These are phyloP conservation scores for Podotricha telesiphe DNA, from an alignment of 2,888 invertebrate species.

Conservation along the genomic window DNA sequence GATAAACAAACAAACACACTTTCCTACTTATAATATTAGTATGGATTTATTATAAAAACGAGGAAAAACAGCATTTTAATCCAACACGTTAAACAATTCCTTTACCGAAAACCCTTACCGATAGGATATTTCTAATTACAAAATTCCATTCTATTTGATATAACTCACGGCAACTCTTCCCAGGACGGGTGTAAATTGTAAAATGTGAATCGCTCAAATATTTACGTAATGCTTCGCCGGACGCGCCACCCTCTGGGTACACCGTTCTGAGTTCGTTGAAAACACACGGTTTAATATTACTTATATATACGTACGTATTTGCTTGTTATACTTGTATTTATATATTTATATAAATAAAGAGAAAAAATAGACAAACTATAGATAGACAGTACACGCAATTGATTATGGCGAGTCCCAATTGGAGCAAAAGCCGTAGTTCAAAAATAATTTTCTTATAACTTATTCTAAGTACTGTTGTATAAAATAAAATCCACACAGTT, in stretches of 20 bases:
- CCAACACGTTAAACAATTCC: not conserved
- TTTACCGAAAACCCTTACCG: not conserved
- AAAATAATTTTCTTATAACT: too few species aligned
- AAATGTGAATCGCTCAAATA: conserved; percentile 72
- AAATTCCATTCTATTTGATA: conserved; percentile 61
- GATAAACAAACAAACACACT: too few species aligned
- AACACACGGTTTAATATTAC: conserved; percentile 47
- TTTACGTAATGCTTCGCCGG: conserved; percentile 64
- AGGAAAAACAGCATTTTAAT: not conserved
- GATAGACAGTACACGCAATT: too few species aligned
- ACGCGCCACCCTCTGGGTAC: conserved; percentile 51
- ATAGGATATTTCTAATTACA: conserved; percentile 60
- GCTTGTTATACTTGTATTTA: too few species aligned
- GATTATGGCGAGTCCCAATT: too few species aligned
- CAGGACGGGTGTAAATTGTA: conserved; percentile 68
- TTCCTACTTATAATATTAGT: too few species aligned
- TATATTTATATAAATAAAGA: too few species aligned
- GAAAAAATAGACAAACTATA: too few species aligned
- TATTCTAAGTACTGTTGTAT: too few species aligned
- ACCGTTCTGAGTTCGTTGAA: conserved; percentile 46
- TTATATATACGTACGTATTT: not conserved
- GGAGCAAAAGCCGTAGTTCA: too few species aligned
- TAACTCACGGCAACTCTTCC: conserved; percentile 57
- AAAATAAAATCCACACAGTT: too few species aligned
- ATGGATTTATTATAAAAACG: too few species aligned